Evolutionary conservation across 2,113 vertebrate species (phyloP).

Genomic region (Lethenteron camtschaticum): DNA sequence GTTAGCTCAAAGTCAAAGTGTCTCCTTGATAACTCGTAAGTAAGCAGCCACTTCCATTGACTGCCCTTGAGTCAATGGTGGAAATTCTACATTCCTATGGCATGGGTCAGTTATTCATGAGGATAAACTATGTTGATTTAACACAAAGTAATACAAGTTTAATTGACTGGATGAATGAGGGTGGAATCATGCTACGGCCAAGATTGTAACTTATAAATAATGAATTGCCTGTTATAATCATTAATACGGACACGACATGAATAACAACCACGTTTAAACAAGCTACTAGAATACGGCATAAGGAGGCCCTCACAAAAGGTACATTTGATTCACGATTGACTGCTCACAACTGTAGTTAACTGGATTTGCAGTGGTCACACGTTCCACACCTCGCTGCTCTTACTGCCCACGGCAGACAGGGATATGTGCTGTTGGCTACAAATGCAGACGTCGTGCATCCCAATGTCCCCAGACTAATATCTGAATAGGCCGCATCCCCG

Average conservation of each 20-base stretch:
- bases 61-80: neutral
- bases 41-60: neutral
- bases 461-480: neutral
- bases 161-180: no score
- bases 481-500: neutral
- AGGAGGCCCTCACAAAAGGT: no score
- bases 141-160: no score
- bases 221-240: no score
- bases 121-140: no score
- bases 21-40: neutral
- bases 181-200: no score
- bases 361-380: neutral
- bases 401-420: neutral
- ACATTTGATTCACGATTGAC: no score
- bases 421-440: neutral
- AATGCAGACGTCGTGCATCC: neutral
- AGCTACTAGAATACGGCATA: no score
- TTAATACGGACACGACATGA: no score
- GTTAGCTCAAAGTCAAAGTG: neutral
- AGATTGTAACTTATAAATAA: no score
- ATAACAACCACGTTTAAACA: no score
- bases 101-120: neutral
- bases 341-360: no score
- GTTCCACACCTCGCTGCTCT: neutral
- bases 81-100: neutral